phyloP scores from a whole-genome alignment of 2,113 vertebrate genomes.

The Xenotilapia flavipinnis region DNA sequence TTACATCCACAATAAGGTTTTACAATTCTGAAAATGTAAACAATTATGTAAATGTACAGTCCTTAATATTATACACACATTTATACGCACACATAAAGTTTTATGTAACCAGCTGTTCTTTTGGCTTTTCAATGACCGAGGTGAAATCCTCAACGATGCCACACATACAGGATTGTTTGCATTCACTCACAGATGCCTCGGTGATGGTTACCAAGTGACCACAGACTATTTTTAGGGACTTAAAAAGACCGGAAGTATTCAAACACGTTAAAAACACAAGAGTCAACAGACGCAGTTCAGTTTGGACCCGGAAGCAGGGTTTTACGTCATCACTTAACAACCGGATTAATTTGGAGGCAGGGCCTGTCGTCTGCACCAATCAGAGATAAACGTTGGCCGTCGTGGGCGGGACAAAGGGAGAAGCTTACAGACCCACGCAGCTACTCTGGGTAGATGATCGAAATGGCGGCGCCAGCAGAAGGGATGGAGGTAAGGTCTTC shows the following conservation, averaged over 20 bases:
- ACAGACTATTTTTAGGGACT: not conserved
- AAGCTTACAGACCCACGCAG: not conserved
- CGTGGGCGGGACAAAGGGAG: not conserved
- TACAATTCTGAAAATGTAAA: no score
- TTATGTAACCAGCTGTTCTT: not conserved
- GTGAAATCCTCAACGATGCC: not conserved
- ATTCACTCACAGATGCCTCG: not conserved
- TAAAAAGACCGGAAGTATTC: not conserved
- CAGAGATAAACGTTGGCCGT: not conserved
- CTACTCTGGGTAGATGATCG: conserved; percentile 10
- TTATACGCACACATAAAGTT: not conserved
- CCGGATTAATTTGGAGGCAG: not conserved
- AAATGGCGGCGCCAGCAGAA: conserved; percentile 74
- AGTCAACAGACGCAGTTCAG: not conserved
- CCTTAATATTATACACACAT: not conserved
- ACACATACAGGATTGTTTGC: not conserved
- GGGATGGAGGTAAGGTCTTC: conserved; percentile 69
- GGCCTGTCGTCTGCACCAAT: not conserved
- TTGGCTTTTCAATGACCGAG: not conserved
- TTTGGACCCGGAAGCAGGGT: not conserved
- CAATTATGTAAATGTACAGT: not conserved
- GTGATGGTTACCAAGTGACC: not conserved
- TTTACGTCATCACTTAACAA: not conserved
- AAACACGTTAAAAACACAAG: not conserved
- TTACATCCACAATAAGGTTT: no score